Percentiles rank a stretch among this genome's conserved stretches.
Conservation (phyloP, 2,797 vertebrate genomes). For the Ctenopoma kingsleyae region DNA sequence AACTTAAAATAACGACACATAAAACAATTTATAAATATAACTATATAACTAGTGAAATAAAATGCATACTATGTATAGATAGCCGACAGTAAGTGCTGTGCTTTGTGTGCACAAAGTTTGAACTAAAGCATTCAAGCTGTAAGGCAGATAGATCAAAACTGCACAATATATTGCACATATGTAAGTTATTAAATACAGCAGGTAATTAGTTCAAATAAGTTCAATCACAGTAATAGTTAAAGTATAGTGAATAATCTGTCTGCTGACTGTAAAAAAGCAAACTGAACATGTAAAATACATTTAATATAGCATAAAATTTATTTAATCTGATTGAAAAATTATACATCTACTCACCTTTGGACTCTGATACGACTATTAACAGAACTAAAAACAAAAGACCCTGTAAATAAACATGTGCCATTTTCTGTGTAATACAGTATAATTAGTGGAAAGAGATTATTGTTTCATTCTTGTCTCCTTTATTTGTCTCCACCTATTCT, state of each 20-base stretch:
- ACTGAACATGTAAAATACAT: not conserved
- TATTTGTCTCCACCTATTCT: slow-evolving; percentile 28
- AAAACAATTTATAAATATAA: not conserved
- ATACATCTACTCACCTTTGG: slow-evolving; percentile 54
- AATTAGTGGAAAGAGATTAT: not conserved
- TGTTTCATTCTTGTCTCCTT: not conserved
- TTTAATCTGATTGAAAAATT: not conserved
- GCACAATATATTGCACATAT: not conserved
- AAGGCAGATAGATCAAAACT: not conserved
- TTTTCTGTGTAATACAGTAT: slow-evolving; percentile 34
- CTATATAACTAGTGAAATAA: not conserved
- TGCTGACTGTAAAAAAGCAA: not conserved
- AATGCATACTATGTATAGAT: not conserved
- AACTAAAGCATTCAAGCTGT: not conserved
- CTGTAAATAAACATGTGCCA: slow-evolving; percentile 32
- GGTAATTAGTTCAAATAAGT: not conserved
- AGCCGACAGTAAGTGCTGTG: not conserved
- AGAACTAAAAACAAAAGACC: slow-evolving; percentile 34
- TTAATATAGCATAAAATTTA: not conserved
- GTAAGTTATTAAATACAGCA: not conserved
- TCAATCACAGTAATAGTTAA: not conserved
- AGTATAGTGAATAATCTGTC: not conserved
- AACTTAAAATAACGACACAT: slow-evolving; percentile 17
- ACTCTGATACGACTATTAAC: slow-evolving; percentile 23
- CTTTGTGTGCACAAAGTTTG: not conserved